Evolutionary conservation across 2,797 vertebrate species (phyloP).

Genomic region (Orientallactaga sibirica): DNA sequence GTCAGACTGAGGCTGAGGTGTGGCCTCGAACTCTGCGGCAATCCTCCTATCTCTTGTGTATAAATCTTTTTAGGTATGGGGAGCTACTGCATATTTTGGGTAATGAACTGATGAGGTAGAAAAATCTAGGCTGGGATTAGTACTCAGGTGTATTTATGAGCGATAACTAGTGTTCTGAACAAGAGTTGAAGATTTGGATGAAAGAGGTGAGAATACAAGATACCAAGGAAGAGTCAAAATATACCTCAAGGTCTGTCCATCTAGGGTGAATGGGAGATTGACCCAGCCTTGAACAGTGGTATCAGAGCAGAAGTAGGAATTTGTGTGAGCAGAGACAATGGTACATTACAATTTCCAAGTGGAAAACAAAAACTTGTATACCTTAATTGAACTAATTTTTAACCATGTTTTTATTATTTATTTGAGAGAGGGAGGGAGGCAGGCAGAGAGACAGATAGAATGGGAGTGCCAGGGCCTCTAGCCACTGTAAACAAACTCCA

Average conservation of each 20-base stretch:
- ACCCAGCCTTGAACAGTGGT: not conserved
- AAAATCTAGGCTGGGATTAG: not conserved
- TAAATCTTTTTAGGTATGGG: not conserved
- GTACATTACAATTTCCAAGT: not conserved
- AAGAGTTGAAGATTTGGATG: not conserved
- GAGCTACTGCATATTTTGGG: not conserved
- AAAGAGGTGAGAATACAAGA: not conserved
- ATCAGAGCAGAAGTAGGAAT: constrained; percentile 7
- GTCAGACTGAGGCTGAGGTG: not conserved
- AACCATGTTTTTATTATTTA: too few relatives aligned
- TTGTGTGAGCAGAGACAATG: not conserved
- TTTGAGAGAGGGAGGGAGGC: too few relatives aligned
- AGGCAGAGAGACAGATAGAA: too few relatives aligned
- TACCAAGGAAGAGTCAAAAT: not conserved
- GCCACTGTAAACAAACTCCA: too few relatives aligned
- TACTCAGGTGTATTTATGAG: not conserved
- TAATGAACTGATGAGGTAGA: not conserved
- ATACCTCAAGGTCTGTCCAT: not conserved
- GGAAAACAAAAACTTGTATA: too few relatives aligned
- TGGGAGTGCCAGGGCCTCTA: too few relatives aligned
- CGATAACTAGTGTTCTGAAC: not conserved
- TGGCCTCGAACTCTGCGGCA: too few relatives aligned
- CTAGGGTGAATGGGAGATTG: not conserved
- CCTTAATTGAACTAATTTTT: too few relatives aligned
- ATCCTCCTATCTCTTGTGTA: too few relatives aligned